Conservation (phyloP, 2,797 vertebrate genomes). For the Hemitrygon akajei region DNA sequence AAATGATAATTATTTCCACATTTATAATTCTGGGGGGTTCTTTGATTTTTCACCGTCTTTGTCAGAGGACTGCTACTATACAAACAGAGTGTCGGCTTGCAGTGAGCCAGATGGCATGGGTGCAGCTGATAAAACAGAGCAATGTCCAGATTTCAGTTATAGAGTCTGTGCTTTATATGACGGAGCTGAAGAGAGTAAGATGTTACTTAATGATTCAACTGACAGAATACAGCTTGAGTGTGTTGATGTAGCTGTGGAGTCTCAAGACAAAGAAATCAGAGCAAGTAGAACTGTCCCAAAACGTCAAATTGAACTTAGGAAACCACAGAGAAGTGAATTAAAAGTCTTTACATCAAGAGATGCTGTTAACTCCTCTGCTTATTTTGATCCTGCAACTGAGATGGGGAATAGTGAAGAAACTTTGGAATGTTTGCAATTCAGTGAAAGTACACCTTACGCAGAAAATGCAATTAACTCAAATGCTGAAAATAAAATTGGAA, state of each 20-base stretch:
- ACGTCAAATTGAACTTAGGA: constrained; percentile 85
- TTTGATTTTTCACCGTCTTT: constrained; percentile 69
- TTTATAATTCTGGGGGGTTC: constrained; percentile 72
- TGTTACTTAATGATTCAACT: constrained; percentile 53
- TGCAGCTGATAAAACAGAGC: constrained; percentile 54
- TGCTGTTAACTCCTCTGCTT: neutral
- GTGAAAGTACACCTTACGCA: constrained; percentile 25
- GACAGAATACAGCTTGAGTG: constrained; percentile 74
- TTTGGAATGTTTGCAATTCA: neutral
- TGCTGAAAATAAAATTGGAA: constrained; percentile 45
- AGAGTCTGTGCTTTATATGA: constrained; percentile 36
- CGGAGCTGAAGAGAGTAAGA: constrained; percentile 47
- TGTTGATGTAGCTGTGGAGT: constrained; percentile 79
- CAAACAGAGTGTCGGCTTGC: constrained; percentile 57
- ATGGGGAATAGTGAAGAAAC: neutral
- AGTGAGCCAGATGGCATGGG: constrained; percentile 61
- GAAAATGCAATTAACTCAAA: constrained; percentile 48
- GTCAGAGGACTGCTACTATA: constrained; percentile 67
- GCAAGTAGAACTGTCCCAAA: constrained; percentile 83
- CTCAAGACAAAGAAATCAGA: constrained; percentile 50
- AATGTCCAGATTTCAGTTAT: constrained; percentile 44
- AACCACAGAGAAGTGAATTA: constrained; percentile 59
- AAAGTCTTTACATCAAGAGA: constrained; percentile 43
- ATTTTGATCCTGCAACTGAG: neutral
- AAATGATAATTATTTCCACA: constrained; percentile 66